Evolutionary conservation across 92 coral and sea anemone species (phyloP).

Genomic region (Scolanthus callimorphus): DNA sequence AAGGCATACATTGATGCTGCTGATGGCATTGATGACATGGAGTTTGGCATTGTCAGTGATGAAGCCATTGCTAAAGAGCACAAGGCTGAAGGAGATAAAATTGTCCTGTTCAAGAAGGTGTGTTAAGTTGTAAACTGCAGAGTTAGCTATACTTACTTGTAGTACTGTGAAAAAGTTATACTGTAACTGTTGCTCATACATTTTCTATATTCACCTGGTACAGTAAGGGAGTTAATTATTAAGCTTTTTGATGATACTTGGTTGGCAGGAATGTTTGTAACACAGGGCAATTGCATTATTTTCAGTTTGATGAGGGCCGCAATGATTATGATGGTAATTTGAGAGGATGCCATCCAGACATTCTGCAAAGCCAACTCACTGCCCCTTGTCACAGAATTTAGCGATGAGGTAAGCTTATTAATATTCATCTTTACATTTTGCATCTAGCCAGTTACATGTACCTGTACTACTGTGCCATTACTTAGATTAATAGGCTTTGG

Average conservation of each 20-base stretch:
- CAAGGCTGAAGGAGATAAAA: constrained; percentile 75
- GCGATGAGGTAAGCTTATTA: constrained; percentile 83
- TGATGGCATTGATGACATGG: constrained; percentile 82
- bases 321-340: constrained; percentile 87
- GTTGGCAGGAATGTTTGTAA: too few relatives aligned
- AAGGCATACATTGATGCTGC: constrained; percentile 87
- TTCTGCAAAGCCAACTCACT: constrained; percentile 95
- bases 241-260: background rate
- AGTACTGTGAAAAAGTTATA: background rate
- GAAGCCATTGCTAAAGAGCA: constrained; percentile 80
- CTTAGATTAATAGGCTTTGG: too few relatives aligned
- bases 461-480: too few relatives aligned
- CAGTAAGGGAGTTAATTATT: too few relatives aligned
- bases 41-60: constrained; percentile 87
- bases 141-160: constrained; percentile 3
- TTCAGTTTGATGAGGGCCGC: constrained; percentile 93
- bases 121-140: background rate
- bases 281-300: too few relatives aligned
- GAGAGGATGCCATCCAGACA: constrained; percentile 67
- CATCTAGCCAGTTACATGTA: too few relatives aligned
- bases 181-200: background rate
- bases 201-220: too few relatives aligned
- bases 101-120: constrained; percentile 94
- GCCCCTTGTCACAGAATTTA: constrained; percentile 97
- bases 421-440: too few relatives aligned